Evolutionary conservation across 2,113 vertebrate genomes (phyloP).

Genomic region (Psittacula cyanocephala): DNA sequence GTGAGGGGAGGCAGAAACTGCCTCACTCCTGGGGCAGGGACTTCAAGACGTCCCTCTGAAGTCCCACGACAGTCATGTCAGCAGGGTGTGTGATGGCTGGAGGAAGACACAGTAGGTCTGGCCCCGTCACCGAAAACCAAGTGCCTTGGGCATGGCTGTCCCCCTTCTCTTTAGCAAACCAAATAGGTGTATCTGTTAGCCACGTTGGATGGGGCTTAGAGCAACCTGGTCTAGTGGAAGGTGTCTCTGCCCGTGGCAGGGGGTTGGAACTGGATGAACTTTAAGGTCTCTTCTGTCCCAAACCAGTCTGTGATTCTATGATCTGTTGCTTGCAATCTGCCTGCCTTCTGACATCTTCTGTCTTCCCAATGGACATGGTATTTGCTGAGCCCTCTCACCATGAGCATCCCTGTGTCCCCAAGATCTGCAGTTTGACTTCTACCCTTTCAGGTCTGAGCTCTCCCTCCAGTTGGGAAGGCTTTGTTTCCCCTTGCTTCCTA

Average conservation of each 20-base stretch:
- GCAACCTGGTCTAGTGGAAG: not conserved
- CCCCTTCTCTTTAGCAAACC: accelerated
- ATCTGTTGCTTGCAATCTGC: not conserved
- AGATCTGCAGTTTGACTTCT: not conserved
- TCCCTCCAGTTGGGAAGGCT: not conserved
- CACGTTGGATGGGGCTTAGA: not conserved
- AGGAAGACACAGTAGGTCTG: not conserved
- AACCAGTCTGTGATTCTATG: not conserved
- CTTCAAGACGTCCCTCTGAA: not conserved
- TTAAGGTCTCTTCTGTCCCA: not conserved
- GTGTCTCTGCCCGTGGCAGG: not conserved
- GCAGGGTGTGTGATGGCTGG: not conserved
- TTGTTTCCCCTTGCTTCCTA: not conserved
- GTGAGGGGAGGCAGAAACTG: not conserved
- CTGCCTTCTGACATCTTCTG: not conserved
- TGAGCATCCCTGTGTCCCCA: no score
- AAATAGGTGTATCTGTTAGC: not conserved
- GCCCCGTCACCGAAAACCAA: not conserved
- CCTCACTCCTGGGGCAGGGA: accelerated
- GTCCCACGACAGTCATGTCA: not conserved
- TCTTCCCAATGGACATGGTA: accelerated
- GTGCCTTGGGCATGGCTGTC: not conserved
- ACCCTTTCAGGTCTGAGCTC: not conserved
- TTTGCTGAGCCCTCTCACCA: not conserved
- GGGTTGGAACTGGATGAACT: not conserved